Evolutionary conservation across 2,888 invertebrate species (phyloP), one percentile per base, ranked within the genome.

Genomic region (Mystacides longicornis): DNA sequence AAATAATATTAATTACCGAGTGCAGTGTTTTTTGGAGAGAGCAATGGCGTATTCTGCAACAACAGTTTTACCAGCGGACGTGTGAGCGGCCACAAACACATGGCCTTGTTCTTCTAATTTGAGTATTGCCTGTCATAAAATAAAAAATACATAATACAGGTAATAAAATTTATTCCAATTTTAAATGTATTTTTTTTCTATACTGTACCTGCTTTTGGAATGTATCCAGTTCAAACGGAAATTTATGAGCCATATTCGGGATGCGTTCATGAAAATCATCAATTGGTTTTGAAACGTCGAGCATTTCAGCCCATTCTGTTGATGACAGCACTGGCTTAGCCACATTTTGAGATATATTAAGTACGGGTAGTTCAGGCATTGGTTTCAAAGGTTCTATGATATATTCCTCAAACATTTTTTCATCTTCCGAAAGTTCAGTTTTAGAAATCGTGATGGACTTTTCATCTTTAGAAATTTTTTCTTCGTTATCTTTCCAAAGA

Each of bases 41-140:
- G 98, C 98, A 63, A 99, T 95, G 0, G 99, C 99, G 72, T 99
- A 99, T 74, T 99, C 99, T 0, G 99, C 99, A 1, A 99, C 96
- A 0, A 96, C 98, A 0, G 99, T 99, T 77, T 99, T 99, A 21
- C 92, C 94, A 1, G 99, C 99, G 0, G 99, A 99, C 0, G 99
- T 99, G 68, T 99, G 99, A 0, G 99, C 99, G 0, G 99, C 96
- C 0, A 99, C 97, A 71, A 99, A 98, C 0, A 99, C 94, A 69
- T 94, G 93, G 64, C 94, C 88, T 14, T 92, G 88, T 65, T 91
- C 87, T 73, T 99, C 98, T 53, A 99, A 73, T 69, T 91, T 92
- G 4, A 97, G 72, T 57, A 99, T 93, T 1, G 99, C 97, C 79
- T 86, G 59, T 5, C 67, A 67, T 27, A 11, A 27, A 27, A 27